phyloP scores from a whole-genome alignment of 2,888 invertebrate genomes.

The Dysmachus trigonus region DNA sequence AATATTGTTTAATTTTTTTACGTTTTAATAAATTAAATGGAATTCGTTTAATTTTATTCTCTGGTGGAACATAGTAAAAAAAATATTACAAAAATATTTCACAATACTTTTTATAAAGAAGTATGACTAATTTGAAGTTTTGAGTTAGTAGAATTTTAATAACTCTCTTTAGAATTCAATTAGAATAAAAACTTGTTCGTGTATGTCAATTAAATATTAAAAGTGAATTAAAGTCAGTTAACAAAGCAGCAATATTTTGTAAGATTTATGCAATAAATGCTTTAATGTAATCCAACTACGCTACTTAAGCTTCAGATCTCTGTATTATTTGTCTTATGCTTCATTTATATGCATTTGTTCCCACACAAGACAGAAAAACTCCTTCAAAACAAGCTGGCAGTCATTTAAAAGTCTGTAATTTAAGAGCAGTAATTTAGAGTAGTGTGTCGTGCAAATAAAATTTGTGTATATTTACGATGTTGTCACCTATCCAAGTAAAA shows the following conservation, averaged over 20 bases:
- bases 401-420: slow-evolving; percentile 41
- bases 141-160: too few relatives aligned
- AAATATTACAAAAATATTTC: too few relatives aligned
- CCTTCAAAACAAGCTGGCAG: neutral
- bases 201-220: neutral
- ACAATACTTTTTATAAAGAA: too few relatives aligned
- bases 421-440: slow-evolving; percentile 1
- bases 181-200: too few relatives aligned
- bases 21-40: too few relatives aligned
- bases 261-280: neutral
- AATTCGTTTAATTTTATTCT: too few relatives aligned
- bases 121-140: too few relatives aligned
- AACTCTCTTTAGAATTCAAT: too few relatives aligned
- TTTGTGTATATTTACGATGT: neutral
- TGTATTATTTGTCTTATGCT: neutral
- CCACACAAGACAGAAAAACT: slow-evolving; percentile 11
- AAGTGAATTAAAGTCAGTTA: too few relatives aligned
- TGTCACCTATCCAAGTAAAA: neutral
- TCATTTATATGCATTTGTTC: neutral
- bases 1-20: too few relatives aligned
- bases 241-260: neutral
- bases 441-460: neutral
- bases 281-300: neutral
- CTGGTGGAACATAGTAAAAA: too few relatives aligned
- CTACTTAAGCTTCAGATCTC: neutral